phyloP scores from a whole-genome alignment of 2,888 invertebrate species.

The Frankliniella fusca region DNA sequence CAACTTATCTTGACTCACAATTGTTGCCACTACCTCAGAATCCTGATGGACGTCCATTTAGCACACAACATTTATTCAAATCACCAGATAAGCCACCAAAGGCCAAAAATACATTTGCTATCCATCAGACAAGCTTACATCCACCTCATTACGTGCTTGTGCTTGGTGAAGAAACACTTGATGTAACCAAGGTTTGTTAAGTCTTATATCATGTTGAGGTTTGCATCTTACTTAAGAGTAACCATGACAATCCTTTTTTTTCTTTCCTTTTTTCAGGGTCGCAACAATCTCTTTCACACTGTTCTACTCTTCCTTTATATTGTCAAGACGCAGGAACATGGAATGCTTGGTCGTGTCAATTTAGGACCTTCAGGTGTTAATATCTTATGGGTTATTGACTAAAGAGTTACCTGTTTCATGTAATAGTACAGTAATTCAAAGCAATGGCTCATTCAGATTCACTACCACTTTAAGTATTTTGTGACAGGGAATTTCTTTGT shows the following conservation, averaged over 20 bases:
- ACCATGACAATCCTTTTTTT: constrained; percentile 20
- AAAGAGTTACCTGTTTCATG: neutral
- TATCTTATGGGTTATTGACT: constrained; percentile 72
- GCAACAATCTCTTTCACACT: constrained; percentile 84
- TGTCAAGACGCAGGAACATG: constrained; percentile 67
- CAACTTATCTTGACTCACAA: constrained; percentile 81
- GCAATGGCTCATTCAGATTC: neutral
- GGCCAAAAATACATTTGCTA: constrained; percentile 54
- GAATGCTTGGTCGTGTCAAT: constrained; percentile 72
- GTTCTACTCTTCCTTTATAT: constrained; percentile 75
- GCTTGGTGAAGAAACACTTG: constrained; percentile 61
- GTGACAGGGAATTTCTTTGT: neutral
- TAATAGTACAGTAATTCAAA: no score
- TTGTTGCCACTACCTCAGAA: constrained; percentile 59
- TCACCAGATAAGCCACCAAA: constrained; percentile 50
- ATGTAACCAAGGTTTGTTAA: constrained; percentile 59
- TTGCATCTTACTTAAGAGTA: neutral
- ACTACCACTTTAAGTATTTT: neutral
- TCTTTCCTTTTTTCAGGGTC: constrained; percentile 56
- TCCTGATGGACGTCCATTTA: constrained; percentile 64
- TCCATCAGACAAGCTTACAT: constrained; percentile 59
- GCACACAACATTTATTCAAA: constrained; percentile 51
- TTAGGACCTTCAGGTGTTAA: constrained; percentile 77
- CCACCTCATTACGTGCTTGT: constrained; percentile 70
- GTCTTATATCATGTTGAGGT: neutral